Base-by-base conservation (phyloP, 2,797 vertebrate species). In the Danionella dracula region DNA sequence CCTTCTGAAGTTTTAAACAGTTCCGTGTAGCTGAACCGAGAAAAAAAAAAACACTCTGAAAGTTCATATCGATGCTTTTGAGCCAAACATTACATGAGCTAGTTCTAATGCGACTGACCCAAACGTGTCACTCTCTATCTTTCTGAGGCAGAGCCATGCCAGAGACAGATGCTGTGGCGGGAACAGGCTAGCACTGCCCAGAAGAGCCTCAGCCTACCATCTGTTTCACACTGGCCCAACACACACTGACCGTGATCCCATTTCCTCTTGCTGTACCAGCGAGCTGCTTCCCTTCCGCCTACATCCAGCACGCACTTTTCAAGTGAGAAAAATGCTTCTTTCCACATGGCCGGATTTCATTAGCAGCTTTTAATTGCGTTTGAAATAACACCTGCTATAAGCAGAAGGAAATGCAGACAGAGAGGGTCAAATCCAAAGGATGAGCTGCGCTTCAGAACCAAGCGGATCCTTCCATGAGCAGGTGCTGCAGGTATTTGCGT, bases 201-300 rank as follows among this genome's bases (percentile, higher is more conserved):
- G 79, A 70, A 71, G 79, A 74, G 61, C 80, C 81, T 83, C 75
- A 70, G 79, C 76, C 78, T 53, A 80, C 88, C 88, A 89, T 88
- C 86, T 88, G 88, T 77, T 87, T 76, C 34, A 76, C 79, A 58
- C 11, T 77, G 60, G 72, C 80, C 72, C 77, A 75, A 79, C 74
- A 74, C 77, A 61, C 80, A 64, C 58, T 53, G 70, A 20, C 53
- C 58, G 59, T 51, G 58, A 60, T 48, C 35, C 37, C 54, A 34
- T 56, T 73, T 72, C 54, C 68, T 76, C 67, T 70, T 63, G 77
- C 76, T 50, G 66, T 55, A 73, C 73, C 58, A 49, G 64, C 54
- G 64, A 66, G 31, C 60, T 54, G 59, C 46, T 23, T 41, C 23
- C 46, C 37, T 21, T 21, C 53, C 41, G 11, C 20, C 46, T 27